Conservation (phyloP, 2,797 vertebrate species). For the Cygnus olor region DNA sequence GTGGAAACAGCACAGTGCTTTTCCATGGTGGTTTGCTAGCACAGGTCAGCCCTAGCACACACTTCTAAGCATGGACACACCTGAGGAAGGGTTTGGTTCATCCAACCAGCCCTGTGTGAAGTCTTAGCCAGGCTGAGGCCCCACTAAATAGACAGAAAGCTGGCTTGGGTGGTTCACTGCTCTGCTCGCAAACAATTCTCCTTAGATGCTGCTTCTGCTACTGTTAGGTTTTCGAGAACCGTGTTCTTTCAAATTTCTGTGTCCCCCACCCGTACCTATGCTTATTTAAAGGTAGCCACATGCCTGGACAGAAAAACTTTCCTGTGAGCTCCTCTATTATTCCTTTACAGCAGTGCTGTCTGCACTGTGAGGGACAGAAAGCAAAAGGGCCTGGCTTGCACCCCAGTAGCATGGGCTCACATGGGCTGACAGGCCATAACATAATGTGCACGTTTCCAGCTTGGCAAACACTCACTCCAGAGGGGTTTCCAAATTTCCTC, state of each 20-base stretch:
- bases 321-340: not conserved
- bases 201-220: not conserved
- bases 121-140: not conserved
- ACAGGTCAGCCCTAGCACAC: not conserved
- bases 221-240: not conserved
- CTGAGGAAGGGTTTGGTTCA: not conserved
- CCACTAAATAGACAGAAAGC: not conserved
- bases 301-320: not conserved
- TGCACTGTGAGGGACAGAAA: not conserved
- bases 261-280: not conserved
- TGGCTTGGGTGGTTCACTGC: not conserved
- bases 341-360: not conserved
- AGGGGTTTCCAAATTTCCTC: conserved; percentile 60
- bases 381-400: not conserved
- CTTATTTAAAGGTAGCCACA: not conserved
- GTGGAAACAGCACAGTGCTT: not conserved
- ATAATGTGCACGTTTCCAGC: not conserved
- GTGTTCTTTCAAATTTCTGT: not conserved
- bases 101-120: not conserved
- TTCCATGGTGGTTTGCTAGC: not conserved
- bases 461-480: conserved; percentile 27
- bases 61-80: not conserved
- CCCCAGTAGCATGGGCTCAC: not conserved
- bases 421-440: not conserved
- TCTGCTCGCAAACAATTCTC: not conserved